Base-by-base conservation (phyloP, 2,888 invertebrate genomes). In the Cyclophora punctaria region DNA sequence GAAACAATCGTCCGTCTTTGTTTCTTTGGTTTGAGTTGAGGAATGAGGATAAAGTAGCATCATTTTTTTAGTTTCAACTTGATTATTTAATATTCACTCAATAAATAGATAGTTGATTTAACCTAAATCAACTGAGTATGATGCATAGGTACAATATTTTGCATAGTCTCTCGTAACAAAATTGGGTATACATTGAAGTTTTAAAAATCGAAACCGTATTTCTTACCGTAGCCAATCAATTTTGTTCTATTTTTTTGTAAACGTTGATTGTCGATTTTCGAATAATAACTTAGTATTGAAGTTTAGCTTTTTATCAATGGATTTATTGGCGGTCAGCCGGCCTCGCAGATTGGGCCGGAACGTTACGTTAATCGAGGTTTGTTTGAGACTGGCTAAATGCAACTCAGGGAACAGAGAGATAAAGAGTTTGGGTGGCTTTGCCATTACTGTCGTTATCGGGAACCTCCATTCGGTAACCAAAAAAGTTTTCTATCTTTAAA, bases 381-480 rank as follows among this genome's bases (percentile, higher is more conserved):
- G 73, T 78, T 77, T 75, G 64, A 77, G 62, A 71, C 67, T 58
- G 65, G 67, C 76, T 80, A 79, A 83, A 84, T 83, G 83, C 74
- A 70, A 78, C 77, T 60, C 66, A 5, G 70, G 76, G 70, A 62
- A 62, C 65, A 63, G 66, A 69, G 62, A 78, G 84, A 85, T 86
- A 86, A 83, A 71, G 63, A 71, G 65, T 80, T 78, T 80, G 83
- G 83, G 83, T 83, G 83, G 83, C 75, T 66, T 65, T 75, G 64
- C 69, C 66, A 69, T 76, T 73, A 78, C 69, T 20, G 70, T 71
- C 66, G 62, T 76, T 83, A 82, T 80, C 77, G 63, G 63, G 58
- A 52, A 46, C 63, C 64, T 53, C 53, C 64, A 37, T 37, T 37
- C 66, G 68, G 69, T 70, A 69, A 66, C 66, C 67, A 60, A 66